phyloP scores from a whole-genome alignment of 2,888 invertebrate species.

The Dynastes hyllus region DNA sequence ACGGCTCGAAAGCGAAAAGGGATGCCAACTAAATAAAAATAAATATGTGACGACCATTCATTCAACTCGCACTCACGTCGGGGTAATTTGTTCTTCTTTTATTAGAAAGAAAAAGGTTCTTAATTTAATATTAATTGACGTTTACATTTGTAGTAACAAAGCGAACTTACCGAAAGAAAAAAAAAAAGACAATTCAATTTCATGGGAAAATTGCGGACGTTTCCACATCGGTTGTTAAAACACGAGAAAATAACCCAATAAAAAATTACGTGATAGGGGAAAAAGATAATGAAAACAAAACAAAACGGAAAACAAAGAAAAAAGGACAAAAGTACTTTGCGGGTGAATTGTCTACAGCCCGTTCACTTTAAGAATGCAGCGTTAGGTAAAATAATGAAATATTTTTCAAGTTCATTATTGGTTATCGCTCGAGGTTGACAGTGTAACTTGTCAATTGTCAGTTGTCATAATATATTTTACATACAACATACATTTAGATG shows the following conservation, averaged over 20 bases:
- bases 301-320: not conserved
- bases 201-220: not conserved
- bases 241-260: too few relatives aligned
- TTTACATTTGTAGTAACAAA: not conserved
- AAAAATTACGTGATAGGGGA: too few relatives aligned
- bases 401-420: too few relatives aligned
- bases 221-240: not conserved
- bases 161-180: not conserved
- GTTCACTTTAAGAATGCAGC: too few relatives aligned
- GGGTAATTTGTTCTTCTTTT: not conserved
- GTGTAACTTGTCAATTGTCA: too few relatives aligned
- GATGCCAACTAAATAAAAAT: slow-evolving; percentile 45
- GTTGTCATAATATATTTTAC: too few relatives aligned
- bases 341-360: too few relatives aligned
- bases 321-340: too few relatives aligned
- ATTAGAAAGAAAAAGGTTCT: not conserved
- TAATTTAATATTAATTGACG: slow-evolving; percentile 22
- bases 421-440: too few relatives aligned
- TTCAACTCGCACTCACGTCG: slow-evolving; percentile 20
- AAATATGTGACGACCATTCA: slow-evolving; percentile 46
- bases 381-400: too few relatives aligned
- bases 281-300: not conserved
- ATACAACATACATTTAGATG: too few relatives aligned
- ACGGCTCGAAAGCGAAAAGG: slow-evolving; percentile 31
- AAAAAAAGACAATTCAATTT: not conserved